A percentile compares a stretch with the other conserved stretches of the same genome.
These are phyloP conservation scores for Zeus faber DNA, from an alignment of 2,113 vertebrate genomes.

Conservation along the genomic window DNA sequence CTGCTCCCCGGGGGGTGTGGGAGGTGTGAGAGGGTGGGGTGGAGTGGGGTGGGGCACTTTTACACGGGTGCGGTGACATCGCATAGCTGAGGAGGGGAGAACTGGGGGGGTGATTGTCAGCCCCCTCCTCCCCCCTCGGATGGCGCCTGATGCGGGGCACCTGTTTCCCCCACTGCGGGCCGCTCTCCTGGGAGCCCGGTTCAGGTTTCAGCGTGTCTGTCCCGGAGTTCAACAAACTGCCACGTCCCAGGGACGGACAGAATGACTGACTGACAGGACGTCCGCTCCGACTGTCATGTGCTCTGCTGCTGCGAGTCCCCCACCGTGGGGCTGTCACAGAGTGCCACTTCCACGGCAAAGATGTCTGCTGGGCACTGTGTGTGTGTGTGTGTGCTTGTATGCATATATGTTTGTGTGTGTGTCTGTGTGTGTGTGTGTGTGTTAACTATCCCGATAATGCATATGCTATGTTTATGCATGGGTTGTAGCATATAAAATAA, in stretches of 20 bases:
- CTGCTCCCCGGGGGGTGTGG: conserved; percentile 31
- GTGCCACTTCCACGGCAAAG: no score
- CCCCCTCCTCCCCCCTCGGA: conserved; percentile 17
- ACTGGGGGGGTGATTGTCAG: conserved; percentile 28
- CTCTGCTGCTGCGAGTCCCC: conserved; percentile 35
- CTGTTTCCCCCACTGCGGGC: conserved; percentile 38
- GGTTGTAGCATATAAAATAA: no score
- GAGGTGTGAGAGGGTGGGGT: neutral
- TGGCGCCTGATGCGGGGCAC: conserved; percentile 38
- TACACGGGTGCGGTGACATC: conserved; percentile 33
- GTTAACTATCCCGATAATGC: no score
- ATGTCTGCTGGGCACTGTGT: no score
- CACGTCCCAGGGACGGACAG: conserved; percentile 41
- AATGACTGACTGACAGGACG: conserved; percentile 46
- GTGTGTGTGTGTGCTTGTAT: no score
- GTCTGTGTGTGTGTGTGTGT: no score
- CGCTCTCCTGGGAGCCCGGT: conserved; percentile 38
- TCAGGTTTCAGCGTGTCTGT: conserved; percentile 57
- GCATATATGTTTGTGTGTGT: no score
- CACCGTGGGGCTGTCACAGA: no score
- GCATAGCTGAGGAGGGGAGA: conserved; percentile 33
- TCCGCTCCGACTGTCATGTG: conserved; percentile 52
- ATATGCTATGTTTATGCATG: no score
- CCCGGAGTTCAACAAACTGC: conserved; percentile 50
- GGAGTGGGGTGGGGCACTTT: neutral